Conservation (phyloP, 2,797 vertebrate species). For the Taeniopygia guttata region DNA sequence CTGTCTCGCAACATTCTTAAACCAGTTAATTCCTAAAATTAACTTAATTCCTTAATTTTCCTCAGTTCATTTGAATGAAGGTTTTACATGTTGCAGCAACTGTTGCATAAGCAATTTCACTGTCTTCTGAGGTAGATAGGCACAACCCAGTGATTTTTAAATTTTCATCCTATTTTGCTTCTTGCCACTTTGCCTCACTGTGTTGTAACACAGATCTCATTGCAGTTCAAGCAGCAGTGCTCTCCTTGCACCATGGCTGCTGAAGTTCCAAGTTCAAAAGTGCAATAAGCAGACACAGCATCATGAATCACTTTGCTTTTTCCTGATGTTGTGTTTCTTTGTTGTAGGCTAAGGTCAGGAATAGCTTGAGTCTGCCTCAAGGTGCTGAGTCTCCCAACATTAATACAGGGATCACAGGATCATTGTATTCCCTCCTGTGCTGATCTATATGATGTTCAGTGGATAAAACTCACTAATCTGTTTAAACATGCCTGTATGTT, state of each 20-base stretch:
- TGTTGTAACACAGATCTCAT: background rate
- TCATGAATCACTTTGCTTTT: background rate
- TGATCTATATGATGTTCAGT: background rate
- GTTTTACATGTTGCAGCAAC: background rate
- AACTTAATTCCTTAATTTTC: background rate
- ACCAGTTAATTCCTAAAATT: constrained; percentile 12
- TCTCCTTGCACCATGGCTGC: background rate
- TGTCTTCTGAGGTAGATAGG: background rate
- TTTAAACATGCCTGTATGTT: background rate
- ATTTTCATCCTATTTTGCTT: background rate
- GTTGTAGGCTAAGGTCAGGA: background rate
- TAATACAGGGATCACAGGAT: background rate
- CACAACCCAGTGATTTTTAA: background rate
- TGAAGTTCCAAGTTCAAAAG: background rate
- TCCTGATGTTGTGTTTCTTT: background rate
- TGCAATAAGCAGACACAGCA: background rate
- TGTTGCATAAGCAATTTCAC: constrained; percentile 14
- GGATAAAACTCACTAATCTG: background rate
- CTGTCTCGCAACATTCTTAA: constrained; percentile 12
- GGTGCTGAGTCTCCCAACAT: background rate
- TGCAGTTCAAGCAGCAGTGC: background rate
- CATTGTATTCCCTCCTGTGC: background rate
- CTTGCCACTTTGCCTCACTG: background rate
- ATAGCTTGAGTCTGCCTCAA: background rate
- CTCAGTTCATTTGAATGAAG: background rate